Evolutionary conservation across 92 coral and sea anemone genomes (phyloP).

Genomic region (Porites rus): DNA sequence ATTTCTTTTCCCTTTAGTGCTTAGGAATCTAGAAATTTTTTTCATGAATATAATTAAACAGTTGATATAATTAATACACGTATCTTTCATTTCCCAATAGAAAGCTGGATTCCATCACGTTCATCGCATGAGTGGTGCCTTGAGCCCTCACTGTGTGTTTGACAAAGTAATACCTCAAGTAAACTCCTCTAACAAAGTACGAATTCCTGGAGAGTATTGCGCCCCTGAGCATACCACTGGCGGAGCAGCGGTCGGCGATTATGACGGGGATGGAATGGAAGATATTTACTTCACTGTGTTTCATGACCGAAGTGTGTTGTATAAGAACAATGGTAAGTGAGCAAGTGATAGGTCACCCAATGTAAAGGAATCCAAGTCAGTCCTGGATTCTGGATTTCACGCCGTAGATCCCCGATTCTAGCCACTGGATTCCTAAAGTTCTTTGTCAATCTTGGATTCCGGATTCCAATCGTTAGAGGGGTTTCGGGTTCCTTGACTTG

Average conservation of each 20-base stretch:
- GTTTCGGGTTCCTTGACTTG: too few species aligned
- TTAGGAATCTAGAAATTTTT: too few species aligned
- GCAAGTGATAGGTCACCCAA: too few species aligned
- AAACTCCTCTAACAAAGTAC: constrained; percentile 73
- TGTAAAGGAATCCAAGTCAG: too few species aligned
- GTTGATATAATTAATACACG: too few species aligned
- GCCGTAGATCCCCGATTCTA: background rate
- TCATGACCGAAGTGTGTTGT: constrained; percentile 77
- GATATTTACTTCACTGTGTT: constrained; percentile 93
- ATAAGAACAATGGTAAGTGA: constrained; percentile 80
- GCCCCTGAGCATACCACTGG: constrained; percentile 94
- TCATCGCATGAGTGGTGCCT: constrained; percentile 83
- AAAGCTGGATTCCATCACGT: constrained; percentile 85
- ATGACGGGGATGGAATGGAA: constrained; percentile 92
- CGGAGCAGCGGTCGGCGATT: constrained; percentile 99
- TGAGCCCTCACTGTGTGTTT: constrained; percentile 86
- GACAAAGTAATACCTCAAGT: constrained; percentile 80
- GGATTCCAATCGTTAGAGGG: too few species aligned
- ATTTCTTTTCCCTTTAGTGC: too few species aligned
- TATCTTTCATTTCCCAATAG: constrained; percentile 25
- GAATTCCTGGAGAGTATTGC: constrained; percentile 85
- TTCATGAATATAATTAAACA: too few species aligned
- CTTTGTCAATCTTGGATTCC: too few species aligned
- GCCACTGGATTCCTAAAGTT: too few species aligned
- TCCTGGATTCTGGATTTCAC: too few species aligned